A percentile compares a stretch with the other conserved stretches of the same genome.
Evolutionary conservation across 2,888 invertebrate genomes (phyloP).

Genomic region (Rhagophthalmus giganteus): DNA sequence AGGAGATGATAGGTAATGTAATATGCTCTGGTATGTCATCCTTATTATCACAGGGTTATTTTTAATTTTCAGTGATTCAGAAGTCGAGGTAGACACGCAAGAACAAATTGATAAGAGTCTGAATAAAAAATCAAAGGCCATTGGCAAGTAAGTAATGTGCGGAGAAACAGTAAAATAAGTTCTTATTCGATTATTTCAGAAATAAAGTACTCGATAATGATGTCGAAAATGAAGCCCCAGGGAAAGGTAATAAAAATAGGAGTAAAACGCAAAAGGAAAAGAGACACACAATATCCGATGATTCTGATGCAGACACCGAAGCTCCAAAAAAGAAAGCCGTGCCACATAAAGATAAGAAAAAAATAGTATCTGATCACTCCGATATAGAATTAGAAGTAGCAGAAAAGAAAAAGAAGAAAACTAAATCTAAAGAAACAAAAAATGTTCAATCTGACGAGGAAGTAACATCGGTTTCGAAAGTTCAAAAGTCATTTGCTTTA

Average conservation of each 20-base stretch:
- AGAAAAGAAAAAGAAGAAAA: conserved; percentile 44
- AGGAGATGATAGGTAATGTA: conserved; percentile 73
- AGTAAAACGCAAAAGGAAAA: conserved; percentile 43
- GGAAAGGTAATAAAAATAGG: conserved; percentile 40
- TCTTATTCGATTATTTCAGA: conserved; percentile 27
- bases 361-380: conserved; percentile 47
- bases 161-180: background rate
- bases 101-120: conserved; percentile 45
- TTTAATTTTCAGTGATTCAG: conserved; percentile 64
- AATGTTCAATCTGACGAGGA: conserved; percentile 47
- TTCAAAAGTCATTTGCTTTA: conserved; percentile 62
- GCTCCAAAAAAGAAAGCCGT: conserved; percentile 25
- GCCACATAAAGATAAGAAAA: conserved; percentile 51
- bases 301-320: conserved; percentile 52
- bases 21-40: conserved; percentile 40
- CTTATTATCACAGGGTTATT: conserved; percentile 23
- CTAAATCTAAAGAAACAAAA: conserved; percentile 50
- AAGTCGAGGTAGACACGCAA: conserved; percentile 51
- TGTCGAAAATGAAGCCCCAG: conserved; percentile 34
- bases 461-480: conserved; percentile 52
- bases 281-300: conserved; percentile 46
- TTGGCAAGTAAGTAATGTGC: background rate
- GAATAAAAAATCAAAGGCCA: conserved; percentile 46
- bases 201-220: conserved; percentile 35
- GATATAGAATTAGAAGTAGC: conserved; percentile 48